Conservation (phyloP, 2,113 vertebrate genomes). For the Rhadina sibilatrix region DNA sequence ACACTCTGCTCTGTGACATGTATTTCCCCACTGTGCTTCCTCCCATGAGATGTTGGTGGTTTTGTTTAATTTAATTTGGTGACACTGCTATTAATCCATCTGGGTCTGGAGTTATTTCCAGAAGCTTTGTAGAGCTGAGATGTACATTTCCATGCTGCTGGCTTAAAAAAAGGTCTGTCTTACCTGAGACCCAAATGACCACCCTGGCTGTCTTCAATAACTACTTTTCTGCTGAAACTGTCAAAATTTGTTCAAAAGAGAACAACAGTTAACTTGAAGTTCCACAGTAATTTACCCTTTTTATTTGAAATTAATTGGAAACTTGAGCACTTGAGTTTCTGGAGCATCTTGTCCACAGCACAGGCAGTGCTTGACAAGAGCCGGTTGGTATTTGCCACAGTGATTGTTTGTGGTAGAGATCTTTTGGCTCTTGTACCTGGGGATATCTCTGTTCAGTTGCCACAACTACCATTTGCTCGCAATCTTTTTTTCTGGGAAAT, state of each 20-base stretch:
- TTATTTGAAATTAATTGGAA: background rate
- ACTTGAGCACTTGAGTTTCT: background rate
- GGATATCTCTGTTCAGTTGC: background rate
- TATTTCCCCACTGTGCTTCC: background rate
- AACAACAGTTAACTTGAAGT: background rate
- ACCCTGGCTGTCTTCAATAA: background rate
- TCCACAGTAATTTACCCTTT: background rate
- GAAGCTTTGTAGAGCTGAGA: background rate
- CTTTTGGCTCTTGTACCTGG: background rate
- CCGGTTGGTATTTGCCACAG: background rate
- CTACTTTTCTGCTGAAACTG: background rate
- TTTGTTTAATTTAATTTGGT: background rate
- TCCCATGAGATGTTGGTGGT: rapidly evolving
- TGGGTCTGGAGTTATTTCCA: background rate
- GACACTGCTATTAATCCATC: background rate
- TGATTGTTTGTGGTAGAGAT: background rate
- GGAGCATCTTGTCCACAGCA: background rate
- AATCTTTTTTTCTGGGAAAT: background rate
- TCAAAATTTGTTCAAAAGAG: background rate
- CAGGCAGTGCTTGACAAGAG: background rate
- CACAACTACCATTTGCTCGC: background rate
- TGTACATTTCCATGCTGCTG: background rate
- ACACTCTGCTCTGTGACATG: background rate
- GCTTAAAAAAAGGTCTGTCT: background rate
- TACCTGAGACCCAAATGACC: background rate